Percentiles rank a stretch among this genome's conserved stretches.
These are phyloP conservation scores for Yoshiicerus persimilis DNA, from an alignment of 1,140 invertebrate genomes.

Conservation along the genomic window DNA sequence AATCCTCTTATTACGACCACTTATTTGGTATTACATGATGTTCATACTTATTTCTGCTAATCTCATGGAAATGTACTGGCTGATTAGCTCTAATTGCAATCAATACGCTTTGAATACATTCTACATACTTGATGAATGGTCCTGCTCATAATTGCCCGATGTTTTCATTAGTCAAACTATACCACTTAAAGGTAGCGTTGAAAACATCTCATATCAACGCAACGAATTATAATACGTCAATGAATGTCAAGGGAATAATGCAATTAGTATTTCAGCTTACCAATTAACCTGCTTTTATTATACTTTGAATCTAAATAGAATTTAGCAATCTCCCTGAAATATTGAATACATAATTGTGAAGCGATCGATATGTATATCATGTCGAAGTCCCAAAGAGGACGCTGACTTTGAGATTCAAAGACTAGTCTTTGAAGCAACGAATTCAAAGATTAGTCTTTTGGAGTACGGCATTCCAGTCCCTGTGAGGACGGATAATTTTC, in stretches of 20 bases:
- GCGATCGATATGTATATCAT: too few relatives aligned
- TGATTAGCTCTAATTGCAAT: not conserved
- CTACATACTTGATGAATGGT: not conserved
- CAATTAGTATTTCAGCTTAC: not conserved
- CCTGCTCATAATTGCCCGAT: not conserved
- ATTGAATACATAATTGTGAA: too few relatives aligned
- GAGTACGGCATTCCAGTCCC: too few relatives aligned
- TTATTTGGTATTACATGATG: too few relatives aligned
- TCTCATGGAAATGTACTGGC: not conserved
- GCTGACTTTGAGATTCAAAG: too few relatives aligned
- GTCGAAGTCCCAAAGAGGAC: too few relatives aligned
- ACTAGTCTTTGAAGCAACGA: too few relatives aligned
- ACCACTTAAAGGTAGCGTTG: not conserved
- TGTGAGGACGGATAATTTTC: too few relatives aligned
- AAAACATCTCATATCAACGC: not conserved
- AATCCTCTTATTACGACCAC: not conserved
- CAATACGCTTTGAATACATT: not conserved
- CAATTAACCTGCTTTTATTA: not conserved
- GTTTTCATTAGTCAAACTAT: not conserved
- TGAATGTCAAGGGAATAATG: not conserved
- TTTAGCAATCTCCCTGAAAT: too few relatives aligned
- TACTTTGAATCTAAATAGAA: not conserved
- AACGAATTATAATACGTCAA: not conserved
- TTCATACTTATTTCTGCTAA: not conserved
- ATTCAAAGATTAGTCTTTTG: too few relatives aligned